Base-by-base conservation (phyloP, 2,888 invertebrate genomes). In the Mamestra brassicae region DNA sequence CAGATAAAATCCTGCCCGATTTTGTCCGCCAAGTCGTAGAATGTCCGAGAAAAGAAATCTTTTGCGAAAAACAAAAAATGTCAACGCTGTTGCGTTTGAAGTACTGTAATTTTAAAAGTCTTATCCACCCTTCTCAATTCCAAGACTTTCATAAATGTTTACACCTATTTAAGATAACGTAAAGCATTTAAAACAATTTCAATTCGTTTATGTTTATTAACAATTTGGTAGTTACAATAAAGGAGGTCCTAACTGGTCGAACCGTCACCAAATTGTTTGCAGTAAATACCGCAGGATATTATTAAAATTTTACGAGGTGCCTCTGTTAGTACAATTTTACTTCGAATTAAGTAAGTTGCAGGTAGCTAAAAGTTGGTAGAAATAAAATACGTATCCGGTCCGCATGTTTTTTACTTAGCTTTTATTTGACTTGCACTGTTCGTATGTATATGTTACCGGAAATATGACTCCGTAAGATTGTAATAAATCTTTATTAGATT, bases 231-330 rank as follows among this genome's bases (percentile, higher is more conserved):
- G 45, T 68, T 7, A 74, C 66, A 58, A 67, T 76, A 73, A 80
- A 76, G 42, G 69, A 42, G 60, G 13, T 61, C 36, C 17, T 54
- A 62, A 62, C 66, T 71, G 61, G 65, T 65, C 66, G 10, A 42
- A 81, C 54, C 45, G 61, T 65, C 70, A 60, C 61, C 67, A 62
- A 73, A 76, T 63, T 50, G 38, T 73, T 62, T n/a, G 38, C 71
- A 55, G 17, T 36, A 47, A 58, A 78, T 63, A 60, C 75, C 57
- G 64, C 17, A 55, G 63, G 50, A n/a, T 74, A 80, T 83, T 81
- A 86, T 87, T 71, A 62, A 0, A 61, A 67, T 86, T 87, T 87
- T 83, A 81, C 62, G 42, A 69, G 15, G 11, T 71, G 63, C 69
- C 62, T 17, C 74, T 55, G 71, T 15, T 62, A 45, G 66, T 74